A percentile compares a stretch with the other conserved stretches of the same genome.
Conservation (phyloP, 2,888 invertebrate genomes). For the Cremastinae sp. region DNA sequence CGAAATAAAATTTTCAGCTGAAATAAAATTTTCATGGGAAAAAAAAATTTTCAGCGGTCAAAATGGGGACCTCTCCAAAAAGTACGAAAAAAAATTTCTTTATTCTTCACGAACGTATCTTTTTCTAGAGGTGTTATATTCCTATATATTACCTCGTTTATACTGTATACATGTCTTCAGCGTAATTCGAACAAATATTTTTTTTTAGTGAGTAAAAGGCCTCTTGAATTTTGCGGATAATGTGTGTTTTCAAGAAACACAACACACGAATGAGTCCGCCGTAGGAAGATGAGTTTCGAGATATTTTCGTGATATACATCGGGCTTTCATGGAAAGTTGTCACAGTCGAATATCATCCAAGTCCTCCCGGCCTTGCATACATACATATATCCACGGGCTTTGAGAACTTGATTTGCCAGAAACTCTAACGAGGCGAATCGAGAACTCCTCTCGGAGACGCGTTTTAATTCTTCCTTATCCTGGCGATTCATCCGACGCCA, state of each 20-base stretch:
- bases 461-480: constrained; percentile 43
- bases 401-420: constrained; percentile 41
- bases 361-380: background rate
- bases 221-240: constrained; percentile 18
- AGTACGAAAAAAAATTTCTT: too few species aligned
- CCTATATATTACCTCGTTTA: too few species aligned
- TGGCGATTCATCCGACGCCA: constrained; percentile 32
- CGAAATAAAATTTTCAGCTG: background rate
- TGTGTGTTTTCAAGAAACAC: constrained; percentile 3
- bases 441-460: constrained; percentile 32
- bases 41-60: too few species aligned
- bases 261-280: constrained; percentile 10
- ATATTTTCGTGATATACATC: constrained; percentile 15
- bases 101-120: background rate
- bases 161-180: too few species aligned
- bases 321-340: constrained; percentile 24
- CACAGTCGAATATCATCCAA: constrained; percentile 25
- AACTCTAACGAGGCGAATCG: constrained; percentile 48
- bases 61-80: too few species aligned
- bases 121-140: too few species aligned
- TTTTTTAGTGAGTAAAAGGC: background rate
- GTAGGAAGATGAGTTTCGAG: constrained; percentile 13
- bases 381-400: constrained; percentile 6
- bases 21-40: background rate
- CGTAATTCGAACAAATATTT: background rate